A percentile compares a stretch with the other conserved stretches of the same genome.
These are phyloP conservation scores for Liopterus haemorrhoidalis DNA, from an alignment of 2,888 invertebrate genomes.

Conservation along the genomic window DNA sequence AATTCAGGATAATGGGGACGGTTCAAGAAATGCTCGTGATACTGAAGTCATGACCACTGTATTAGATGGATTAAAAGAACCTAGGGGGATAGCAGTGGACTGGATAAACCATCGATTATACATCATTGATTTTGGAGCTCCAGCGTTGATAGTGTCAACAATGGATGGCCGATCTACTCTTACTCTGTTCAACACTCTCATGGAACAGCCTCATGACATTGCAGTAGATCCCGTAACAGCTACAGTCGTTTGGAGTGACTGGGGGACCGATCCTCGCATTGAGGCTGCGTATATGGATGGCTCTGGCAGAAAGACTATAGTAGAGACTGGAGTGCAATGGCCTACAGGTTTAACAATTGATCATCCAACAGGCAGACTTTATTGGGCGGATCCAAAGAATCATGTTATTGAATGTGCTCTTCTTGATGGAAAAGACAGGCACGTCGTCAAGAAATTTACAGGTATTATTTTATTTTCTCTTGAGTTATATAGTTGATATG, in stretches of 20 bases:
- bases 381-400: conserved; percentile 80
- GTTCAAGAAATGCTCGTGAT: conserved; percentile 33
- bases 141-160: conserved; percentile 47
- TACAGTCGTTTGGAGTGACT: conserved; percentile 71
- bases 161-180: conserved; percentile 54
- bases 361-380: conserved; percentile 65
- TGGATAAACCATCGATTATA: conserved; percentile 64
- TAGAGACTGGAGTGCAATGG: conserved; percentile 59
- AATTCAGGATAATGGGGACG: conserved; percentile 31
- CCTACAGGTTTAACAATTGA: conserved; percentile 73
- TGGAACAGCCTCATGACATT: conserved; percentile 65
- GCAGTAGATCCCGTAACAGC: conserved; percentile 60
- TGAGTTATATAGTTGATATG: conserved; percentile 2
- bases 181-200: conserved; percentile 49
- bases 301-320: conserved; percentile 50
- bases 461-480: conserved; percentile 38
- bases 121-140: conserved; percentile 54
- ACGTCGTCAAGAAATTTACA: conserved; percentile 53
- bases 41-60: conserved; percentile 10
- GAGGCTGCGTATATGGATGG: conserved; percentile 64
- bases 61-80: conserved; percentile 53
- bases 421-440: conserved; percentile 63
- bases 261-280: conserved; percentile 60
- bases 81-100: conserved; percentile 71
- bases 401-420: conserved; percentile 63